These are phyloP conservation scores for Uloborus diversus DNA, from an alignment of 1,140 invertebrate genomes.

Conservation along the genomic window DNA sequence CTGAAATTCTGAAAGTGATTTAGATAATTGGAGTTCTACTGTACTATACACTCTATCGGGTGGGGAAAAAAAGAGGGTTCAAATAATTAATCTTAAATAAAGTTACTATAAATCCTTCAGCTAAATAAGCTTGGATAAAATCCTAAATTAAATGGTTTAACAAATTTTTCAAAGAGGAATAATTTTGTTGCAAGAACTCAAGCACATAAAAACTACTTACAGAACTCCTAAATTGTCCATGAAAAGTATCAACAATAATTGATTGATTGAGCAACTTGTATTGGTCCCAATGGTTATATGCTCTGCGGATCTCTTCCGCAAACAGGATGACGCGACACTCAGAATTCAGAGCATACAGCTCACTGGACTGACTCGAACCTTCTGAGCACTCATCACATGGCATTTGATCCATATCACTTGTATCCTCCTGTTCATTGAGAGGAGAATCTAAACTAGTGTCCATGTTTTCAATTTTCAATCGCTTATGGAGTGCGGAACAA, in stretches of 20 bases:
- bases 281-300: constrained; percentile 72
- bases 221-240: constrained; percentile 78
- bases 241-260: constrained; percentile 76
- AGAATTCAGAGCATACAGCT: constrained; percentile 29
- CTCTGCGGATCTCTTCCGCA: constrained; percentile 67
- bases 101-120: no score
- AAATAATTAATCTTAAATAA: no score
- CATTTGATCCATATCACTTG: constrained; percentile 32
- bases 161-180: background rate
- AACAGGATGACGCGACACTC: constrained; percentile 61
- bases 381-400: constrained; percentile 39
- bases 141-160: no score
- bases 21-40: no score
- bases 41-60: no score
- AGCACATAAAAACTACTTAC: constrained; percentile 67
- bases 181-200: background rate
- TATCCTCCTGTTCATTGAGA: constrained; percentile 15
- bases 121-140: no score
- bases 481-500: constrained; percentile 24
- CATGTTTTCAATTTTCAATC: constrained; percentile 37
- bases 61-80: no score
- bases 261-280: constrained; percentile 73
- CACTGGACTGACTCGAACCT: constrained; percentile 38
- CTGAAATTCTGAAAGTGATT: no score
- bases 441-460: constrained; percentile 35